Base-by-base conservation (phyloP, 2,797 vertebrate species). In the Galagoides demidoff region DNA sequence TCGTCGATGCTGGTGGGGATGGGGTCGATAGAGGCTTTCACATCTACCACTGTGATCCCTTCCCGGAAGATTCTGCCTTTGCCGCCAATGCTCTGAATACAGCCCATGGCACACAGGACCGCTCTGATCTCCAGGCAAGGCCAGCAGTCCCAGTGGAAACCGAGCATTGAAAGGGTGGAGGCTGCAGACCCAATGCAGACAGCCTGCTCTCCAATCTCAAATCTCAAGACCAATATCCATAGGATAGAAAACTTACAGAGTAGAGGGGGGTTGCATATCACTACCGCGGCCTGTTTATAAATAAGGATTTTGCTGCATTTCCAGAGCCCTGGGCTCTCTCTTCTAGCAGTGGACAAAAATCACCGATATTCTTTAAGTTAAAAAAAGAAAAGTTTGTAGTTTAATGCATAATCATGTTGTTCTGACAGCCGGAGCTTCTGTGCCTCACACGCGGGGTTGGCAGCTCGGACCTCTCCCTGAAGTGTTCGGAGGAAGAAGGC, bases 1-100 rank as follows among this genome's bases (percentile, higher is more conserved):
- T 99, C 99, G 78, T 99, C 99, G n/a, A 99, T 99, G 99, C 99
- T 99, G 98, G 99, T 99, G 97, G 99, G 99, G 95, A 99, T 98
- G 83, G 99, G 98, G 97, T 99, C 99, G 55, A 99, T 99, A 91
- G 99, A 99, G 77, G 99, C 99, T 97, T 99, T 99, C 97, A 99
- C 98, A 87, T 99, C 99, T 70, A 99, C 98, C 97, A 99, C 99
- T 0, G 98, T 98, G 98, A 99, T 99, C 73, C 99, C 99, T 89
- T 99, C 99, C 98, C 99, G 99, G 98, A 99, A 99, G 98, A 99
- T 99, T 99, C 99, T 99, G 97, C 99, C 99, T 98, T 99, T 99
- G 99, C 99, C 99, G 98, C 99, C 99, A 98, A 99, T 99, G 97
- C 99, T 99, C 98, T 99, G 99, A 98, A 99, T 99, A 97, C 99